Evolutionary conservation across 2,797 vertebrate species (phyloP), one percentile per base, ranked within the genome.

Genomic region (Orestias chungarensis): DNA sequence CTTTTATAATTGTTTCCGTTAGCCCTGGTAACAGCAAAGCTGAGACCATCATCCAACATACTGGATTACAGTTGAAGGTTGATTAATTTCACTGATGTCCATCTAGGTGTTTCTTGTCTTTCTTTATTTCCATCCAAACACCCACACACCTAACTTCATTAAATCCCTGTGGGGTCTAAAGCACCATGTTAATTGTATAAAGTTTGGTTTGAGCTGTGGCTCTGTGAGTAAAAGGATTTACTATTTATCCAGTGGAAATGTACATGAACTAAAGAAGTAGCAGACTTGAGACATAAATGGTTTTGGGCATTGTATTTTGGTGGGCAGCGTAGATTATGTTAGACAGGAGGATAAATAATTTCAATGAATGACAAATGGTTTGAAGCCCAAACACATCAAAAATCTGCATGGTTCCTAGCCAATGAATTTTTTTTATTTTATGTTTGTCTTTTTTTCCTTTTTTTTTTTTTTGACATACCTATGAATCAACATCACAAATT

Each of bases 181-280:
- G 70, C 62, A 81, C 80, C 81, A 76, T 88, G 82, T 86, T 90
- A n/a, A n/a, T n/a, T n/a, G n/a, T n/a, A n/a, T n/a, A n/a, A n/a
- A 66, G 75, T 81, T 79, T 65, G 82, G 78, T 81, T 81, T 64
- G 65, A 82, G 76, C 62, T 64, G 44, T 76, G 38, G 71, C 73
- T 79, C 71, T 80, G 71, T 6, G 29, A 75, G 79, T 85, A 83
- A 83, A 84, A 76, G 70, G 71, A 84, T 89, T 81, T 76, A 38
- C 38, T 38, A 86, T 88, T 88, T 74, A 88, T 72, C 69, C 54
- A 61, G 52, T 57, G 76, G 80, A 82, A 73, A 75, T 59, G 0
- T 25, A 61, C 71, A 76, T 66, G 68, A 64, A 66, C 66, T 68
- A 68, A 68, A 64, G 66, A 44, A 40, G 75, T 74, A 80, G 69